Base-by-base conservation (phyloP, 2,888 invertebrate genomes). In the Campopleginae sp. region DNA sequence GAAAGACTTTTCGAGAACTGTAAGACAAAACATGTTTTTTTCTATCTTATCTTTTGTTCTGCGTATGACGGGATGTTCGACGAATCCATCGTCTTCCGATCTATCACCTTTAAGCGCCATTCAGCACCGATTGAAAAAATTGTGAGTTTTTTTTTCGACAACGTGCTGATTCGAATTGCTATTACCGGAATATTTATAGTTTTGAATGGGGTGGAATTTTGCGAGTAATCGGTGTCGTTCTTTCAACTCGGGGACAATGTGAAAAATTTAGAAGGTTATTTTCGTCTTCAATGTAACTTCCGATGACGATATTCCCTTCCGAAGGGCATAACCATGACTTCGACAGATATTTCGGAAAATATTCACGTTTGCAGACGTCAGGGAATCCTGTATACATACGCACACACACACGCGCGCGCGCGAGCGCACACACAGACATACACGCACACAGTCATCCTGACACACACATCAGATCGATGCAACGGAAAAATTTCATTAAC, bases 281-380 rank as follows among this genome's bases (percentile, higher is more conserved):
- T 17, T 2, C 4, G n/a, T n/a, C n/a, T 2, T 6, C 4, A 0
- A n/a, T 17, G 6, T 19, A 19, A 2, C 19, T 48, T n/a, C n/a
- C n/a, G 7, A 48, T n/a, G 48, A 7, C 5, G 48, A 27, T 27
- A 12, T 27, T 12, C 3, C 0, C 7, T 14, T 27, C 58, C 5
- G 27, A 27, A 58, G 14, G 27, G 14, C 14, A 5, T 27, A 58
- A 58, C 14, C 27, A 27, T 58, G 14, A 14, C 12, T 27, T 58
- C 27, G 14, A 58, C 58, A 27, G n/a, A 58, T 58, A 58, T 58
- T 27, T 58, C 58, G 58, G 58, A 58, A 58, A 58, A 27, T 58
- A 27, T 27, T 58, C 14, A 6, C 58, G 14, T 27, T 14, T 27
- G 10, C 54, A 65, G 33, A 38, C 33, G 14, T 27, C 27, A 14